Conservation (phyloP, 2,888 invertebrate genomes). For the Standfussiana lucernea region DNA sequence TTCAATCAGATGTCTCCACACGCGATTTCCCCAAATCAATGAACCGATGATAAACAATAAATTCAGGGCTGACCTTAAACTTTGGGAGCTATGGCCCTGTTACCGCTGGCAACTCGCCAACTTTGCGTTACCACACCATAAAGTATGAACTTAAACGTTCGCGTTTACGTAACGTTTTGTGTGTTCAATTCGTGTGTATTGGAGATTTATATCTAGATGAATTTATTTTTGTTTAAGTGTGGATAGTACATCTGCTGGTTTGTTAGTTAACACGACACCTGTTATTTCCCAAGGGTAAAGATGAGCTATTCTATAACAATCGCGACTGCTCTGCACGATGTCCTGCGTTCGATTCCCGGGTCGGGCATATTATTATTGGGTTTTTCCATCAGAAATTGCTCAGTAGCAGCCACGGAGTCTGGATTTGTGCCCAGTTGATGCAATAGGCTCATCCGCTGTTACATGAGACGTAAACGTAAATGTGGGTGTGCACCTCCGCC, state of each 20-base stretch:
- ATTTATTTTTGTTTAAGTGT: slow-evolving; percentile 2
- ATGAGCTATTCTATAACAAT: neutral
- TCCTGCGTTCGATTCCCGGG: neutral
- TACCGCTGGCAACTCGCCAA: slow-evolving; percentile 67
- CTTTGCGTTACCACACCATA: slow-evolving; percentile 54
- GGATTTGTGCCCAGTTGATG: neutral
- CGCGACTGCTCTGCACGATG: neutral
- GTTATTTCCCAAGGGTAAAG: neutral
- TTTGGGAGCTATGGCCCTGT: slow-evolving; percentile 64
- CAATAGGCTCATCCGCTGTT: neutral
- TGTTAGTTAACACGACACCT: neutral
- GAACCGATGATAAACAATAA: slow-evolving; percentile 62
- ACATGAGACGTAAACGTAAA: neutral
- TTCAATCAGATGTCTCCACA: slow-evolving; percentile 52
- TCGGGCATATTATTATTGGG: neutral
- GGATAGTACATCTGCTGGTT: neutral
- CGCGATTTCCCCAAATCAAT: slow-evolving; percentile 57
- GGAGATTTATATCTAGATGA: slow-evolving; percentile 15
- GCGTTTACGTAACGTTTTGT: slow-evolving; percentile 54
- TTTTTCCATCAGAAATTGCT: neutral
- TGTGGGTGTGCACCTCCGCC: neutral
- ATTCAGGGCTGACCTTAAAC: slow-evolving; percentile 65
- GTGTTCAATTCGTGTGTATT: slow-evolving; percentile 40
- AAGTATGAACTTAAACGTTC: slow-evolving; percentile 58
- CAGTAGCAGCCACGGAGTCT: neutral